Evolutionary conservation across 2,888 invertebrate genomes (phyloP), one percentile per base, ranked within the genome.

Genomic region (Caenorhabditis sp.): DNA sequence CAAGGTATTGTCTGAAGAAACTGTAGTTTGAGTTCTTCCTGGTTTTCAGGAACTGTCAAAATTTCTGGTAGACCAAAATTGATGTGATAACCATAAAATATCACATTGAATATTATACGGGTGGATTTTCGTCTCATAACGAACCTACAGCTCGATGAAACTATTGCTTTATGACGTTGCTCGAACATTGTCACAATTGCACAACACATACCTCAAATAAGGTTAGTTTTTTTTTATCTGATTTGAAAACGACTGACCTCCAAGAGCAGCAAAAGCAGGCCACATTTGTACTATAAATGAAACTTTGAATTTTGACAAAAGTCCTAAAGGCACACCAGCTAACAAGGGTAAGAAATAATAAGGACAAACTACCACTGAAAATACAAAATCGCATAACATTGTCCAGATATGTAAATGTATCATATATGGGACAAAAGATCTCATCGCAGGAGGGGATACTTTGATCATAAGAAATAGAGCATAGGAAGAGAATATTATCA

Each of bases 31-130:
- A 50, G 50, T 8, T n/a, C 36, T 17, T 43, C 20, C 52, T 64
- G 64, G 52, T 70, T 36, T 14, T 64, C 26, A 12, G 69, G 69
- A 10, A 31, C 21, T 23, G 69, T 70, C 1, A 70, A 31, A 10
- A 70, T 27, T 58, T 64, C 61, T 20, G 69, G 69, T 5, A 70
- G 12, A 1, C 69, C 69, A 38, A 70, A 64, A 43, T 70, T 70
- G 20, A 64, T 36, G 49, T 57, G 64, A 27, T 59, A 49, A 14
- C 36, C 38, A 49, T 70, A 70, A 17, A 70, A 21, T 38, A 61
- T 20, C 0, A 60, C 7, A 25, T 59, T 57, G 10, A 61, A 59
- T 14, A 57, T 7, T 0, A 12, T 4, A n/a, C 58, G 57, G 14
- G 59, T 54, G 0, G 38, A 20, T 36, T 26, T 52, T 4, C 52